phyloP scores from a whole-genome alignment of 2,888 invertebrate species.

The Mesochorus sp. region DNA sequence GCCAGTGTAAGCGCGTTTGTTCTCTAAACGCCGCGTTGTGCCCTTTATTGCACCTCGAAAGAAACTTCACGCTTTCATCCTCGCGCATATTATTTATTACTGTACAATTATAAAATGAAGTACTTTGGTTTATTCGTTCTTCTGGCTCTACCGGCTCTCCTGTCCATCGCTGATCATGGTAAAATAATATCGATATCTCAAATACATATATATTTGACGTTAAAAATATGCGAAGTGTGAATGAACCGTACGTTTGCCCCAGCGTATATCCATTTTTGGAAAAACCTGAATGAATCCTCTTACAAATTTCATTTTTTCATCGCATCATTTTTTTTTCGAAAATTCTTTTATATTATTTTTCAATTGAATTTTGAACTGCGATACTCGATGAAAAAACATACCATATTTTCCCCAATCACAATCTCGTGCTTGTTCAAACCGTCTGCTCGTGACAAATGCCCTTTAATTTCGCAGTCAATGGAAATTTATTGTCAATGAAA shows the following conservation, averaged over 20 bases:
- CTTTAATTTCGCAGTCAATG: too few relatives aligned
- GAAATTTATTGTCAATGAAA: too few relatives aligned
- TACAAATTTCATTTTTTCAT: background rate
- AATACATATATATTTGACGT: slow-evolving; percentile 31
- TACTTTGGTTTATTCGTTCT: slow-evolving; percentile 86
- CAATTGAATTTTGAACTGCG: background rate
- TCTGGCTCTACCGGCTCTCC: slow-evolving; percentile 88
- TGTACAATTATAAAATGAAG: slow-evolving; percentile 85
- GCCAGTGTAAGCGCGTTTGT: slow-evolving; percentile 45
- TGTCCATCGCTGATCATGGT: slow-evolving; percentile 89
- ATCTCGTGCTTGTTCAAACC: too few relatives aligned
- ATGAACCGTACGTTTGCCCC: background rate
- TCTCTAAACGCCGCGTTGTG: too few relatives aligned
- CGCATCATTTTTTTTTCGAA: background rate
- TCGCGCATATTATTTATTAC: slow-evolving; percentile 42
- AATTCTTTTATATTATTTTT: background rate
- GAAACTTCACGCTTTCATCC: slow-evolving; percentile 4
- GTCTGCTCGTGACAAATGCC: too few relatives aligned
- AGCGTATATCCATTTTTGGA: background rate
- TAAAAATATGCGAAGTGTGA: slow-evolving; percentile 19
- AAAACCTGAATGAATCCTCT: background rate
- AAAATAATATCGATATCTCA: slow-evolving; percentile 77
- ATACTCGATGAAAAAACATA: too few relatives aligned
- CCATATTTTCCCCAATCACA: too few relatives aligned
- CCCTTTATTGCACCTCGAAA: background rate